Base-by-base conservation (phyloP, 2,797 vertebrate species). In the Euthynnus affinis region DNA sequence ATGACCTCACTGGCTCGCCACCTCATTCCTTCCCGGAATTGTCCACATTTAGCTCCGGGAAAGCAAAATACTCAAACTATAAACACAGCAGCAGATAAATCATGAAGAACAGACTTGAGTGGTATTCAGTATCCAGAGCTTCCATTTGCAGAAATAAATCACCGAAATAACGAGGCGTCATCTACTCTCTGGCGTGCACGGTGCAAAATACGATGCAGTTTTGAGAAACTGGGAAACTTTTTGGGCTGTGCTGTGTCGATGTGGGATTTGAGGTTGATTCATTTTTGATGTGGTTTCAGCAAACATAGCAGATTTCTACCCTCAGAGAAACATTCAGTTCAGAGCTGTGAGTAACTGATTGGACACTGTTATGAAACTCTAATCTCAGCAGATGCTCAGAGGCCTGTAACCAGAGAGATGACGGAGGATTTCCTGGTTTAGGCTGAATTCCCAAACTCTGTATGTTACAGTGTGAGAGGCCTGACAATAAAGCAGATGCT, bases 11-110 rank as follows among this genome's bases (percentile, higher is more conserved):
- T 2, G 22, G 65, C 57, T 64, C 53, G 6, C 18, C 51, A 18
- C 56, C 72, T 66, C 65, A 22, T 57, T 34, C 64, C n/a, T 91
- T 92, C 80, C 86, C 81, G 88, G 84, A 91, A 93, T 20, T 0
- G 64, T 34, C 23, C 69, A 29, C 61, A n/a, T 71, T 64, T 32
- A 65, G 52, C 63, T 78, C 60, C 56, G 9, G 76, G 75, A 86
- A 91, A 60, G 10, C 23, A 13, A 71, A 87, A 81, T 57, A 23
- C 63, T 67, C 25, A 46, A 76, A 74, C 55, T 69, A n/a, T 74
- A 62, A 83, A 71, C 46, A 48, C 49, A 81, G 52, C 49, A 81
- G 27, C 25, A 29, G 59, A 89, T 83, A 63, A 64, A 82, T 88
- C 60, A 62, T 1, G 34, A 27, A 1, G 5, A 9, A 55, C 67